phyloP scores from a whole-genome alignment of 2,797 vertebrate genomes.

The Mus caroli region DNA sequence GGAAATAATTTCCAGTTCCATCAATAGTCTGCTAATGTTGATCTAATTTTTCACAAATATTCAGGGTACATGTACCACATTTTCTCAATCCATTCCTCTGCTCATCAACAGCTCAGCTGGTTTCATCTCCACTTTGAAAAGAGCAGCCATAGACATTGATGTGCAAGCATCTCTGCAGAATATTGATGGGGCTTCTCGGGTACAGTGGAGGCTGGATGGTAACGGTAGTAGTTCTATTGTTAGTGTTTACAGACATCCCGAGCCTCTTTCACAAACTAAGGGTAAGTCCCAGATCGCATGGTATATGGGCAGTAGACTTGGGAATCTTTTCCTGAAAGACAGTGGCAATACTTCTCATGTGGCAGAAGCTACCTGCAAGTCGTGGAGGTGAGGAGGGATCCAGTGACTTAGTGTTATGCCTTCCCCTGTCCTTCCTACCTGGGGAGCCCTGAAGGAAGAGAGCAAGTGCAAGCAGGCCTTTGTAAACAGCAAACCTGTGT shows the following conservation, averaged over 20 bases:
- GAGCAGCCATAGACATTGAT: neutral
- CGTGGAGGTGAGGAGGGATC: neutral
- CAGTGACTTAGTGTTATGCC: neutral
- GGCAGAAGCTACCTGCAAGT: neutral
- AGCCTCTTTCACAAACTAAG: neutral
- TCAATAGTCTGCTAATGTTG: neutral
- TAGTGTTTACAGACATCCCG: neutral
- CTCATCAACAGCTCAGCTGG: neutral
- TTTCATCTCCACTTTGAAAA: no score
- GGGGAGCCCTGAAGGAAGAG: neutral
- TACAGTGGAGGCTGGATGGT: neutral
- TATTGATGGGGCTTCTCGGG: neutral
- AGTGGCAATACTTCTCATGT: neutral
- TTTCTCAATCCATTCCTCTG: neutral
- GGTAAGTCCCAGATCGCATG: neutral
- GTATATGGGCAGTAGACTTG: neutral
- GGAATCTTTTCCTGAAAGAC: neutral
- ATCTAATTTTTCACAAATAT: neutral
- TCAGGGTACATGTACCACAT: neutral
- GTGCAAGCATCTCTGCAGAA: neutral
- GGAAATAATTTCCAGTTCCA: neutral
- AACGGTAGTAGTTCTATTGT: neutral
- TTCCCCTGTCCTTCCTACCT: neutral
- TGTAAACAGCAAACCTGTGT: neutral
- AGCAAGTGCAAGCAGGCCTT: neutral